phyloP scores from a whole-genome alignment of 2,113 vertebrate species.

The Typhlomys cinereus region DNA sequence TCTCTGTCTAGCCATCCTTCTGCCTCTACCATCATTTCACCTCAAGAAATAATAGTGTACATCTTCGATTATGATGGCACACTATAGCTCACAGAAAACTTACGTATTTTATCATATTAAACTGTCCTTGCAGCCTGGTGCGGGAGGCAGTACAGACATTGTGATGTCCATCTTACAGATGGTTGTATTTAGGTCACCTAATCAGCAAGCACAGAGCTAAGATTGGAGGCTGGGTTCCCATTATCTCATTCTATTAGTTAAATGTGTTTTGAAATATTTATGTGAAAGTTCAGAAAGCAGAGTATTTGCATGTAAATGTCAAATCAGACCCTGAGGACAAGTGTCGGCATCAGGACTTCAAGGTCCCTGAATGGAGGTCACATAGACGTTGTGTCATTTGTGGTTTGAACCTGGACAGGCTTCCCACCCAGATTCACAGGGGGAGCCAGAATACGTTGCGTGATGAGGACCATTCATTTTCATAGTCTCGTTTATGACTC shows the following conservation, averaged over 20 bases:
- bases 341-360: neutral
- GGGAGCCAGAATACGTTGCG: conserved; percentile 25
- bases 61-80: neutral
- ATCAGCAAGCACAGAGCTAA: neutral
- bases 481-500: conserved; percentile 79
- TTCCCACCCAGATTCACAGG: conserved; percentile 43
- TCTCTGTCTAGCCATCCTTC: conserved; percentile 18
- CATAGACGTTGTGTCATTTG: conserved; percentile 66
- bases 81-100: neutral
- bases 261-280: neutral
- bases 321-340: neutral
- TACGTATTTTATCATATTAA: neutral
- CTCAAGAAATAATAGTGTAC: conserved; percentile 39
- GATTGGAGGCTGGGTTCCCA: neutral
- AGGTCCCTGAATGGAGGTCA: conserved; percentile 52
- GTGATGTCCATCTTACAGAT: neutral
- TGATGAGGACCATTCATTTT: conserved; percentile 59
- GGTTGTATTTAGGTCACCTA: neutral
- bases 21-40: conserved; percentile 13
- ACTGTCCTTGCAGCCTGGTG: neutral
- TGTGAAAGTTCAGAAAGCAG: neutral
- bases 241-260: neutral
- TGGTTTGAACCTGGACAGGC: conserved; percentile 40
- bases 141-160: neutral
- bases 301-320: neutral